Percentiles rank a stretch among this genome's conserved stretches.
Conservation (phyloP, 2,888 invertebrate species). For the Chydorus sphaericus region DNA sequence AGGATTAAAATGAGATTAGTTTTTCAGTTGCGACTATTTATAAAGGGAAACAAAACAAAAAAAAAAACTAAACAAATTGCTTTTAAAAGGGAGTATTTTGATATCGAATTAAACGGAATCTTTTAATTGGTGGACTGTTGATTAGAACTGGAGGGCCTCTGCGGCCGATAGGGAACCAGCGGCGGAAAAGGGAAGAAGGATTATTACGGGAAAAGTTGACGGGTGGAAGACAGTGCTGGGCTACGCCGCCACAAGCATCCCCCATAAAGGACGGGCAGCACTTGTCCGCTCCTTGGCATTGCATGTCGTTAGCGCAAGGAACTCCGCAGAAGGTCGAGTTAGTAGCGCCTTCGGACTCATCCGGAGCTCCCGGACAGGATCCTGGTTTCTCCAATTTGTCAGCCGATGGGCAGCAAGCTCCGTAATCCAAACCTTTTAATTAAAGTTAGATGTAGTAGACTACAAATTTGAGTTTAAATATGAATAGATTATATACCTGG, state of each 20-base stretch:
- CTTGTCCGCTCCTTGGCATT: constrained; percentile 66
- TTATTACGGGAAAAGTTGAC: constrained; percentile 59
- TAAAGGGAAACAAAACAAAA: too few species aligned
- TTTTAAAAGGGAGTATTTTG: too few species aligned
- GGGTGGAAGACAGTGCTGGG: constrained; percentile 49
- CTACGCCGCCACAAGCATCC: constrained; percentile 45
- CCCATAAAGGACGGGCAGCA: constrained; percentile 64
- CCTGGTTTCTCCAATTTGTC: constrained; percentile 61
- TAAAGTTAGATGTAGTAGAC: too few species aligned
- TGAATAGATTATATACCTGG: constrained; percentile 36
- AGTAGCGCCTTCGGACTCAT: constrained; percentile 29
- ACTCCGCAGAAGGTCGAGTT: constrained; percentile 41
- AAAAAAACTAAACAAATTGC: too few species aligned
- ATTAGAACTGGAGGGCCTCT: too few species aligned
- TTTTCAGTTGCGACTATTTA: too few species aligned
- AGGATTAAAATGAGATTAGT: too few species aligned
- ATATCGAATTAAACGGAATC: too few species aligned
- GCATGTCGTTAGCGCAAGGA: constrained; percentile 55
- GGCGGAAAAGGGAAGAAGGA: too few species aligned
- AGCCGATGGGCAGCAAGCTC: constrained; percentile 70
- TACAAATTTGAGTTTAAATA: too few species aligned
- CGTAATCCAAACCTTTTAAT: constrained; percentile 57
- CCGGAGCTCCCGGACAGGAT: constrained; percentile 48
- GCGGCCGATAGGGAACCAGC: too few species aligned
- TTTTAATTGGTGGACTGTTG: too few species aligned